Evolutionary conservation across 2,797 vertebrate species (phyloP), one percentile per base, ranked within the genome.

Genomic region (Trachurus trachurus): DNA sequence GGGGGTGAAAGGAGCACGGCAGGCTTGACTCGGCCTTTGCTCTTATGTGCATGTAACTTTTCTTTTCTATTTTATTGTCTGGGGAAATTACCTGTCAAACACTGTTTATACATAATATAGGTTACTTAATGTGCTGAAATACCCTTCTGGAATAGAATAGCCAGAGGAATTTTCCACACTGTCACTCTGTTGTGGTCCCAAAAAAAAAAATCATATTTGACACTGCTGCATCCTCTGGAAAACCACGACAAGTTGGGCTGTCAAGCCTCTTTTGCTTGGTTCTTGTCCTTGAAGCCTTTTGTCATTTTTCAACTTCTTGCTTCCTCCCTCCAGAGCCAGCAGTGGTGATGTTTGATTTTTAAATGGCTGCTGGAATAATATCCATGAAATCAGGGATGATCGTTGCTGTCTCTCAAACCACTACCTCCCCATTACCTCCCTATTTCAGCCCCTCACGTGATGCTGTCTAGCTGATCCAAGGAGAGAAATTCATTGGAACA

Each of bases 401-500:
- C 71, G 50, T 57, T 39, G 78, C 86, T 88, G 89, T 91, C 89
- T 91, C 83, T 91, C 89, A 91, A 89, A 90, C 81, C 81, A 76
- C 86, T 73, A 74, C 85, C 79, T 82, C 78, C 84, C 87, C 79
- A 78, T 92, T 89, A 83, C 88, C 81, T 85, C 81, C 79, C 70
- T 49, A 71, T 78, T 63, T 82, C 84, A 57, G 73, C 57, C 74
- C 39, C 53, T 83, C 89, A 90, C 80, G 69, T 89, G 92, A 86
- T 12, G 54, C 74, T 81, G 84, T 74, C 78, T 58, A 34, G 76
- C 88, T 83, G 87, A 90, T 92, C 86, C 89, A 82, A 59, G 75
- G 82, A 89, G 91, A 87, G 88, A 92, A 93, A 92, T 89, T 85
- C 86, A 91, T 84, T 77, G 90, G 92, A 94, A 94, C 91, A 93